Base-by-base conservation (phyloP, 2,888 invertebrate species). In the Physocephala rufipes region DNA sequence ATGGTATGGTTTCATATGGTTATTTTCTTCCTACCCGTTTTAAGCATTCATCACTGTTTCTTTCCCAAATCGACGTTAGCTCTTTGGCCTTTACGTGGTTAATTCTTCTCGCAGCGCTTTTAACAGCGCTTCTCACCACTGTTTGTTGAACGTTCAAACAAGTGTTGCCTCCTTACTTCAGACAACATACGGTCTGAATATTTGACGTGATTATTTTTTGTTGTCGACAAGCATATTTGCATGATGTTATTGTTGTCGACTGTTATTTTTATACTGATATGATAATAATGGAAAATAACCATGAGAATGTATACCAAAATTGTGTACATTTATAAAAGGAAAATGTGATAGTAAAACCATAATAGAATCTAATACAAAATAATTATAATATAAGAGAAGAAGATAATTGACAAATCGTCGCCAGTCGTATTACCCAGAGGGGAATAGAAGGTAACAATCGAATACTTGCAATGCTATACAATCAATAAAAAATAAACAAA, bases 261-360 rank as follows among this genome's bases (percentile, higher is more conserved):
- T 58, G 58, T 16, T 24, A n/a, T 53, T 53, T 24, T 21, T 24
- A n/a, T 21, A 49, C 1, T 49, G n/a, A n/a, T n/a, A n/a, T n/a
- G n/a, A n/a, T n/a, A 19, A 19, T 49, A 55, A 3, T n/a, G 55
- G 0, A 55, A 55, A 55, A 36, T 4, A 62, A 62, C 36, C 36
- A 36, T 30, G 19, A 28, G 19, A 36, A 15, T n/a, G 9, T 19
- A 62, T n/a, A 28, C 13, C 62, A 62, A 43, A 19, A 28, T n/a
- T 26, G 64, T 65, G 49, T 49, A 51, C 36, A 26, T 49, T 49
- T 66, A 51, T 30, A 66, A 64, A 51, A 64, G 24, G 24, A 64
- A 64, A 63, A 49, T 1, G 49, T 16, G 4, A 49, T 4, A 47
- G 63, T 13, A 45, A 7, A 61, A 16, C 4, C 19, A n/a, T 3